Evolutionary conservation across 2,113 vertebrate genomes (phyloP), one percentile per base, ranked within the genome.

Genomic region (Paratilapia polleni): DNA sequence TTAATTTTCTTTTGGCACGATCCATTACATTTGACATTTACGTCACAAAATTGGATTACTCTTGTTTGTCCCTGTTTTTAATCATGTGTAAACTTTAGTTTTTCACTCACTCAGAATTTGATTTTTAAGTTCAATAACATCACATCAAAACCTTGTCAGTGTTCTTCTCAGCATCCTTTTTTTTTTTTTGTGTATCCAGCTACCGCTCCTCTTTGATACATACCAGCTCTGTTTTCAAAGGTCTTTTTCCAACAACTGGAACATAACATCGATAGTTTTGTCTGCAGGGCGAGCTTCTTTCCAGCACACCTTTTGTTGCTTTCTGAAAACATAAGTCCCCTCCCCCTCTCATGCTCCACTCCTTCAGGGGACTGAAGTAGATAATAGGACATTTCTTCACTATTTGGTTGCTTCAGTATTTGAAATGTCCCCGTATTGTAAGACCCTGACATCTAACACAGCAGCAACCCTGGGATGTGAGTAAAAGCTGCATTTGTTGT

Each of bases 261-360:
- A 83, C 82, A 56, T 61, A 84, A 84, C 85, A 74, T 89, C 77
- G 88, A 61, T 81, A 52, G 84, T 76, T 91, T 52, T 90, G 61
- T 89, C 88, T 91, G 91, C 84, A 78, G 86, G 91, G 86, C 64
- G 17, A 89, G 87, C 82, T 60, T 82, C 80, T 85, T 82, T 92
- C 84, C 68, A 36, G 70, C 77, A 31, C 88, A 93, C 88, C 92
- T 94, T 95, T 96, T 96, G 94, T 96, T 94, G 80, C 87, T n/a
- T 43, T 81, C 64, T 84, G 90, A 93, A 93, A 91, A 83, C 80
- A 78, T 7, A 82, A 68, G 80, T 73, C 84, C 49, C 86, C 89
- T 87, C 24, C 47, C 77, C 66, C 58, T 38, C 47, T 52, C 22
- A 47, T 70, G 60, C 87, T 79, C 15, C 20, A 41, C 81, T 89